Conservation (phyloP, 2,888 invertebrate genomes). For the Pyrochroa serraticornis region DNA sequence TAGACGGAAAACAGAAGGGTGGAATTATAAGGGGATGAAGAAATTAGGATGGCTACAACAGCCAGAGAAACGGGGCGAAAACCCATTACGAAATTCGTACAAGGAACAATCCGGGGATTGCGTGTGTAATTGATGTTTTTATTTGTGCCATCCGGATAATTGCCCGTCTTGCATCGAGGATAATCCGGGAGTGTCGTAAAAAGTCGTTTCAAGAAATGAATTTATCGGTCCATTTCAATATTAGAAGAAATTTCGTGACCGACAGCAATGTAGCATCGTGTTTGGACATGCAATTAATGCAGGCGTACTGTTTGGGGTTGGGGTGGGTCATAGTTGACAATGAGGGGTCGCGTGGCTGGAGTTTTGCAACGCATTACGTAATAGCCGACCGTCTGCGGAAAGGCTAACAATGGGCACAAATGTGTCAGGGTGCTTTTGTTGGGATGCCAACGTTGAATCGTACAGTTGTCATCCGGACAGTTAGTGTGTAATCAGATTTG, state of each 20-base stretch:
- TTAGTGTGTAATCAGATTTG: conserved; percentile 38
- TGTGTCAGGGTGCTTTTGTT: conserved; percentile 37
- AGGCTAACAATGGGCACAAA: conserved; percentile 38
- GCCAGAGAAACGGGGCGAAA: conserved; percentile 25
- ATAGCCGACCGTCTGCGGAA: conserved; percentile 38
- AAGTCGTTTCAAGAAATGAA: no score
- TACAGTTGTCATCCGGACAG: conserved; percentile 35
- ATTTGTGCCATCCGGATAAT: conserved; percentile 25
- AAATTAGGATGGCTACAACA: conserved; percentile 34
- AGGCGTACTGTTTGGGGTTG: conserved; percentile 30
- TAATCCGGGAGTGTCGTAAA: no score
- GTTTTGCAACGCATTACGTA: conserved; percentile 38
- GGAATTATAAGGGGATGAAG: conserved; percentile 39
- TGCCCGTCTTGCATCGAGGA: conserved; percentile 1
- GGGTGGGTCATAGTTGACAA: conserved; percentile 42
- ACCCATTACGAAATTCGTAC: conserved; percentile 36
- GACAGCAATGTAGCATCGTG: conserved; percentile 39
- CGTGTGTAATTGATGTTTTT: conserved; percentile 24
- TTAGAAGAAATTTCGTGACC: conserved; percentile 9
- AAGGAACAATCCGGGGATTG: conserved; percentile 25
- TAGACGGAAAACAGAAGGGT: conserved; percentile 49
- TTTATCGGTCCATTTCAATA: no score
- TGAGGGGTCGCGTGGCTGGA: conserved; percentile 28
- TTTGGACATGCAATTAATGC: conserved; percentile 43
- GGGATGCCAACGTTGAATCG: conserved; percentile 12